These are phyloP conservation scores for Watsonalla binaria DNA, from an alignment of 2,888 invertebrate genomes.

Conservation along the genomic window DNA sequence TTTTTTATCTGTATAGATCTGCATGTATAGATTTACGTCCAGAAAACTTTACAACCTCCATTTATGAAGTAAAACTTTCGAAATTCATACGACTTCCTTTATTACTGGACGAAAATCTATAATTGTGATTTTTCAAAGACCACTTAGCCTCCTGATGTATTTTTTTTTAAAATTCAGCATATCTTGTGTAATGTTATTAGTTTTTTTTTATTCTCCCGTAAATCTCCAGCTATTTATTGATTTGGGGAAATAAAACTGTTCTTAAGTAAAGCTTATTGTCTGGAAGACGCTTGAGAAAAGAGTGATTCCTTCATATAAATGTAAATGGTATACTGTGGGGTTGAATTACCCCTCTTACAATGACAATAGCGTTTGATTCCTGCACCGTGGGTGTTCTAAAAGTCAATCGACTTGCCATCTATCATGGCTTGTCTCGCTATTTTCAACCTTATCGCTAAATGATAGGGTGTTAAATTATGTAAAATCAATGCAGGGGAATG, in stretches of 20 bases:
- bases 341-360: slow-evolving; percentile 38
- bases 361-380: slow-evolving; percentile 55
- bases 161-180: too few relatives aligned
- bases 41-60: too few relatives aligned
- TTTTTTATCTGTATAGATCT: too few relatives aligned
- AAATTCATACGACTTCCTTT: too few relatives aligned
- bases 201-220: too few relatives aligned
- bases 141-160: too few relatives aligned
- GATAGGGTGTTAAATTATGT: slow-evolving; percentile 17
- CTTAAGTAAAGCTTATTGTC: not conserved
- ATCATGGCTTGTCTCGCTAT: slow-evolving; percentile 17
- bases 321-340: slow-evolving; percentile 47
- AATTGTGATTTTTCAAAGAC: too few relatives aligned
- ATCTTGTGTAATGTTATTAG: too few relatives aligned
- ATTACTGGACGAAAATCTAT: too few relatives aligned
- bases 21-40: too few relatives aligned
- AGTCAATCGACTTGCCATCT: slow-evolving; percentile 28
- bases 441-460: slow-evolving; percentile 22
- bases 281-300: slow-evolving; percentile 3
- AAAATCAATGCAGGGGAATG: slow-evolving; percentile 24
- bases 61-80: too few relatives aligned
- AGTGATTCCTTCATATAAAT: slow-evolving; percentile 58
- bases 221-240: not conserved
- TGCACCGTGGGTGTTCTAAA: slow-evolving; percentile 23
- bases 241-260: not conserved